A percentile compares a stretch with the other conserved stretches of the same genome.
Evolutionary conservation across 2,888 invertebrate species (phyloP).

Genomic region (Euphydryas editha): DNA sequence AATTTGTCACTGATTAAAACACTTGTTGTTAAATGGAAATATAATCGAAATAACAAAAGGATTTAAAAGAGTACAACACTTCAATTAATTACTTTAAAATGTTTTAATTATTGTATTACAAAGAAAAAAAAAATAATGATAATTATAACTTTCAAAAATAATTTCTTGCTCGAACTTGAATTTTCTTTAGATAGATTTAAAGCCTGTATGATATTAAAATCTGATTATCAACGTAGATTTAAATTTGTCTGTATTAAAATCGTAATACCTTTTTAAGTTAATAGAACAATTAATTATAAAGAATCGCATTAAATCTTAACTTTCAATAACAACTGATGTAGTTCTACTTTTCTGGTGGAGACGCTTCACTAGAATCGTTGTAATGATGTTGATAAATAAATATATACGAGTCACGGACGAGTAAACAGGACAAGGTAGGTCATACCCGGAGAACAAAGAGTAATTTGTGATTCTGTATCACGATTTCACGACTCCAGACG

Average conservation of each 20-base stretch:
- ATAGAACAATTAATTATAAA: slow-evolving; percentile 1
- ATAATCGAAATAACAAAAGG: not conserved
- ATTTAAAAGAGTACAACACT: no score
- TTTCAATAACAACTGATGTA: slow-evolving; percentile 18
- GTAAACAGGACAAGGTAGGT: slow-evolving; percentile 15
- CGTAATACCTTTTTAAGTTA: not conserved
- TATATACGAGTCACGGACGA: slow-evolving; percentile 13
- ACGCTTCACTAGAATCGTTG: slow-evolving; percentile 3
- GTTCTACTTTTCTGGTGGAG: slow-evolving; percentile 18
- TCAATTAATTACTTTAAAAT: no score
- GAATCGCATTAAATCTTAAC: slow-evolving; percentile 14
- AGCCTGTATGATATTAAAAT: no score
- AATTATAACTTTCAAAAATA: no score
- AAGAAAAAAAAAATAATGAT: no score
- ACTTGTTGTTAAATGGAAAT: not conserved
- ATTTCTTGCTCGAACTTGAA: no score
- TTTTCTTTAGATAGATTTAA: no score
- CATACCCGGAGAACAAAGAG: slow-evolving; percentile 14
- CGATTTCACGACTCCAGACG: slow-evolving; percentile 10
- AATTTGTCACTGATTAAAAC: no score
- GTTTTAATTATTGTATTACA: no score
- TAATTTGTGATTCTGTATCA: slow-evolving; percentile 9
- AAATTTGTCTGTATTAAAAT: not conserved
- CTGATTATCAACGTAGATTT: no score
- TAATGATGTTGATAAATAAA: slow-evolving; percentile 14